These are phyloP conservation scores for Sanderia malayensis DNA, from an alignment of 30 jellyfish, hydroid and myxozoan species.

Conservation along the genomic window DNA sequence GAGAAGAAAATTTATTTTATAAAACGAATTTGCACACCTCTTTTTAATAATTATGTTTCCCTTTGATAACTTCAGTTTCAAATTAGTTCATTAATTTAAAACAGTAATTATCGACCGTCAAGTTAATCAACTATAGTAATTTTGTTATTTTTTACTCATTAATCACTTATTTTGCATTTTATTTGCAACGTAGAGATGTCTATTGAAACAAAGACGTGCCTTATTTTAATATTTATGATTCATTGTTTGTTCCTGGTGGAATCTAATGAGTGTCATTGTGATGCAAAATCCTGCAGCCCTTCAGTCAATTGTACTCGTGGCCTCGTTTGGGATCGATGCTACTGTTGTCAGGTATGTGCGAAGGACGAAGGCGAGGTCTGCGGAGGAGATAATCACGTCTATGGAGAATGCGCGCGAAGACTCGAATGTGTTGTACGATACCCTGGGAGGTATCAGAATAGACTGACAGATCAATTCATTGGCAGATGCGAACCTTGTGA, in stretches of 20 bases:
- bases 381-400: slow-evolving; percentile 63
- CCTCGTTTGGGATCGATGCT: slow-evolving; percentile 67
- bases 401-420: slow-evolving; percentile 72
- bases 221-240: no score
- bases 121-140: no score
- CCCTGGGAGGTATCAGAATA: slow-evolving; percentile 35
- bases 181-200: no score
- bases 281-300: slow-evolving; percentile 12
- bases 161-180: no score
- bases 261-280: slow-evolving; percentile 30
- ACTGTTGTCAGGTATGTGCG: slow-evolving; percentile 80
- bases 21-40: no score
- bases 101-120: no score
- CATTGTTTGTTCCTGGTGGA: not conserved
- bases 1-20: no score
- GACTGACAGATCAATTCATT: slow-evolving; percentile 26
- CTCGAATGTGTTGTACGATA: slow-evolving; percentile 71
- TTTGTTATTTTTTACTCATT: no score
- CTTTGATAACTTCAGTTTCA: no score
- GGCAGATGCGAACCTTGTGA: slow-evolving; percentile 87
- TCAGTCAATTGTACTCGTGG: slow-evolving; percentile 56
- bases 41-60: no score
- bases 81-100: no score
- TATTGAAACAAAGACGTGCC: no score
- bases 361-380: slow-evolving; percentile 79